Evolutionary conservation across 2,113 vertebrate species (phyloP).

Genomic region (Macrotis lagotis): DNA sequence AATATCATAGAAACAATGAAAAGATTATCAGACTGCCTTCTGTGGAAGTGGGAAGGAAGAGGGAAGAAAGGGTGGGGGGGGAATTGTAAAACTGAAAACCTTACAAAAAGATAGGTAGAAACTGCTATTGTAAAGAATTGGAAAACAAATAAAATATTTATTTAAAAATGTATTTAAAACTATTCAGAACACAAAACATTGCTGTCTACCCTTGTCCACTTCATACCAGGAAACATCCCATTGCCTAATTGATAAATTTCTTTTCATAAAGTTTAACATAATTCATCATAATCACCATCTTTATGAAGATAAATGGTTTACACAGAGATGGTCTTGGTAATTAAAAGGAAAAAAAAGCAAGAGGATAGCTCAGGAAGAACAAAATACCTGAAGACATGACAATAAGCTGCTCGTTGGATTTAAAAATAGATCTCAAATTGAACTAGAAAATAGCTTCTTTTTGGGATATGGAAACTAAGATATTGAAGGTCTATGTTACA

Average conservation of each 20-base stretch:
- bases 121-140: too few species aligned
- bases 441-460: conserved; percentile 58
- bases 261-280: conserved; percentile 35
- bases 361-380: conserved; percentile 28
- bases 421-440: conserved; percentile 69
- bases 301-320: conserved; percentile 61
- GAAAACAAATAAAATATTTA: too few species aligned
- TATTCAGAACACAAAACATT: conserved; percentile 25
- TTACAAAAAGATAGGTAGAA: too few species aligned
- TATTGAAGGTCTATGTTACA: conserved; percentile 44
- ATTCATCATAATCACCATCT: neutral
- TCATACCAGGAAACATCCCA: neutral
- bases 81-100: too few species aligned
- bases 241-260: conserved; percentile 53
- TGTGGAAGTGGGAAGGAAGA: too few species aligned
- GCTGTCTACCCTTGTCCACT: neutral
- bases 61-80: too few species aligned
- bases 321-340: conserved; percentile 34
- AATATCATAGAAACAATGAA: too few species aligned
- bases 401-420: conserved; percentile 30
- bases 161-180: too few species aligned
- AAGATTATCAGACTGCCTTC: too few species aligned
- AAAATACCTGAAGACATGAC: conserved; percentile 50
- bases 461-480: conserved; percentile 42
- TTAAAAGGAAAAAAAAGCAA: conserved; percentile 49